These are phyloP conservation scores for Ladona fulva DNA, from an alignment of 1,140 invertebrate species.

Conservation along the genomic window DNA sequence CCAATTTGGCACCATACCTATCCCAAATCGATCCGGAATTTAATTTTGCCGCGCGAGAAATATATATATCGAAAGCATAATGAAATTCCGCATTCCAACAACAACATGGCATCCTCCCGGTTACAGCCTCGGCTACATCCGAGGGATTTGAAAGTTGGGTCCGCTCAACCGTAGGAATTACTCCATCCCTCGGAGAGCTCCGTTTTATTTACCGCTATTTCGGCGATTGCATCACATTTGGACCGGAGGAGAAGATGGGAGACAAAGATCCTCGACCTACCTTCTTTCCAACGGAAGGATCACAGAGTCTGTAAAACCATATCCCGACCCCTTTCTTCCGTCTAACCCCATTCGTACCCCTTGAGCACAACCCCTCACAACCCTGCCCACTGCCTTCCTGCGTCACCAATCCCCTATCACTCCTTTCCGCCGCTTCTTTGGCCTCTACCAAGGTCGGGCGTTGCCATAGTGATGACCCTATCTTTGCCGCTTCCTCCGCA, in stretches of 20 bases:
- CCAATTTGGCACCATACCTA: too few species aligned
- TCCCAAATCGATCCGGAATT: too few species aligned
- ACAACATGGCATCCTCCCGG: too few species aligned
- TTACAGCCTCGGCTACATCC: too few species aligned
- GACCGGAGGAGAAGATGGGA: not conserved
- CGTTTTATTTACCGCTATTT: not conserved
- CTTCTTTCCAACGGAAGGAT: not conserved
- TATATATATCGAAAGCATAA: too few species aligned
- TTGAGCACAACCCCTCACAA: not conserved
- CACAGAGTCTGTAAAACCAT: not conserved
- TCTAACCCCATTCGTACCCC: not conserved
- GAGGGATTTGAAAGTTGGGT: too few species aligned
- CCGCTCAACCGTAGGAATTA: too few species aligned
- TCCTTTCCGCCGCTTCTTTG: not conserved
- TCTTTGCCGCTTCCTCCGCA: not conserved
- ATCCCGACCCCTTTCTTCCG: not conserved
- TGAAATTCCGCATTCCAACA: too few species aligned
- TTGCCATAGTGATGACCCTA: constrained; percentile 8
- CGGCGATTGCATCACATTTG: not conserved
- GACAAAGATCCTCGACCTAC: not conserved
- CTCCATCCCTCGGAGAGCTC: not conserved
- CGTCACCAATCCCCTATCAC: not conserved
- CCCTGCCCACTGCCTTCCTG: not conserved
- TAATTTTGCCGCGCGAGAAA: too few species aligned
- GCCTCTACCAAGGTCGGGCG: constrained; percentile 4